phyloP scores from a whole-genome alignment of 2,797 vertebrate genomes.

The Urophycis tenuis region DNA sequence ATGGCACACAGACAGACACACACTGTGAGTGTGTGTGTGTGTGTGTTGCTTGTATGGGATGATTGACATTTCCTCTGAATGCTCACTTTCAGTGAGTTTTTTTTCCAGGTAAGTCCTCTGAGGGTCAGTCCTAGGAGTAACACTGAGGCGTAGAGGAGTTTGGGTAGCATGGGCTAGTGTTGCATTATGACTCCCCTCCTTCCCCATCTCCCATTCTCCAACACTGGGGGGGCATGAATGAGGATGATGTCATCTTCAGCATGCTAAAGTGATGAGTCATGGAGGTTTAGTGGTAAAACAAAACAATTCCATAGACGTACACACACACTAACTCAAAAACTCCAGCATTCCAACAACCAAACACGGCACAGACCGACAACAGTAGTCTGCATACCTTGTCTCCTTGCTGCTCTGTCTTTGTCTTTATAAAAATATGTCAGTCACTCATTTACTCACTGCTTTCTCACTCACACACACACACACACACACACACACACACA shows the following conservation, averaged over 20 bases:
- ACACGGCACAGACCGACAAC: background rate
- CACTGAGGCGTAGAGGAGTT: background rate
- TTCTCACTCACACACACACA: background rate
- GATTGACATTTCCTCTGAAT: constrained; percentile 60
- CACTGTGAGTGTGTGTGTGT: background rate
- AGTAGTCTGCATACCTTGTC: too few relatives aligned
- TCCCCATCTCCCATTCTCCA: too few relatives aligned
- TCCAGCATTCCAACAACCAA: background rate
- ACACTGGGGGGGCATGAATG: background rate
- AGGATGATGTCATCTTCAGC: constrained; percentile 26
- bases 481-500: background rate
- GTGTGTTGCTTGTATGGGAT: constrained; percentile 50
- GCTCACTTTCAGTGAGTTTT: constrained; percentile 24
- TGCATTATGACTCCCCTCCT: background rate
- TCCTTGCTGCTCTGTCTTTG: too few relatives aligned
- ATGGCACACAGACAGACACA: background rate
- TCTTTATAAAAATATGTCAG: too few relatives aligned
- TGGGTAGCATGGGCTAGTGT: background rate
- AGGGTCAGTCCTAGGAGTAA: background rate
- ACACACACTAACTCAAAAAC: constrained; percentile 7
- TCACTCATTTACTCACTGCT: background rate
- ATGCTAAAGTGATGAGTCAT: constrained; percentile 58
- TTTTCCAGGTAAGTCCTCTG: background rate
- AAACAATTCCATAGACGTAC: constrained; percentile 18
- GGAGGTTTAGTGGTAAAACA: constrained; percentile 44